These are phyloP conservation scores for Diplolepis rosae DNA, from an alignment of 2,888 invertebrate genomes.

Conservation along the genomic window DNA sequence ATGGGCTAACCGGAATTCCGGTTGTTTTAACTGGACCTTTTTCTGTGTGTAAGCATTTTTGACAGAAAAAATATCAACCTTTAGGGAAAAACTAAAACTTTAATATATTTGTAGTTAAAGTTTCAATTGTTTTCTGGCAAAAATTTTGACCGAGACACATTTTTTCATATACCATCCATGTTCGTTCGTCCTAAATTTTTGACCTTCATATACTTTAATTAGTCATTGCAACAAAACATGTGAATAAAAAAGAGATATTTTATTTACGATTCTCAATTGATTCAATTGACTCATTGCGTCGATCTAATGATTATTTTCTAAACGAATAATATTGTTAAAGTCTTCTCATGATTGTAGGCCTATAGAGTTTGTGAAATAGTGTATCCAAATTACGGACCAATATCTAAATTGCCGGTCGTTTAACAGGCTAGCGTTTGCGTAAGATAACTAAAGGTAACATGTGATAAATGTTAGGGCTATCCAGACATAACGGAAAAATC, in stretches of 20 bases:
- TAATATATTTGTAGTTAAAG: too few relatives aligned
- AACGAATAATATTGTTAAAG: constrained; percentile 58
- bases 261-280: neutral
- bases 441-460: constrained; percentile 12
- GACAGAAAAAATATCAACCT: too few relatives aligned
- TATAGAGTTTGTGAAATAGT: constrained; percentile 58
- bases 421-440: constrained; percentile 17
- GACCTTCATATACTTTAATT: too few relatives aligned
- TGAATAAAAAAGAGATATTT: neutral
- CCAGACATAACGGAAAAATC: neutral
- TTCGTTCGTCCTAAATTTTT: too few relatives aligned
- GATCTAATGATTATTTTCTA: neutral
- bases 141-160: too few relatives aligned
- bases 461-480: neutral
- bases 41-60: too few relatives aligned
- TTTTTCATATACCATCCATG: too few relatives aligned
- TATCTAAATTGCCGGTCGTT: constrained; percentile 20
- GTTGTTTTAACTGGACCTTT: too few relatives aligned
- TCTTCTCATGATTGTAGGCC: constrained; percentile 68
- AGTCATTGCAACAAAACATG: too few relatives aligned
- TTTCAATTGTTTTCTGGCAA: too few relatives aligned
- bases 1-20: too few relatives aligned
- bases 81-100: too few relatives aligned
- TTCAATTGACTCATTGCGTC: neutral
- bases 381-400: constrained; percentile 11